Evolutionary conservation across 2,888 invertebrate species (phyloP).

Genomic region (Lottia gigantea): DNA sequence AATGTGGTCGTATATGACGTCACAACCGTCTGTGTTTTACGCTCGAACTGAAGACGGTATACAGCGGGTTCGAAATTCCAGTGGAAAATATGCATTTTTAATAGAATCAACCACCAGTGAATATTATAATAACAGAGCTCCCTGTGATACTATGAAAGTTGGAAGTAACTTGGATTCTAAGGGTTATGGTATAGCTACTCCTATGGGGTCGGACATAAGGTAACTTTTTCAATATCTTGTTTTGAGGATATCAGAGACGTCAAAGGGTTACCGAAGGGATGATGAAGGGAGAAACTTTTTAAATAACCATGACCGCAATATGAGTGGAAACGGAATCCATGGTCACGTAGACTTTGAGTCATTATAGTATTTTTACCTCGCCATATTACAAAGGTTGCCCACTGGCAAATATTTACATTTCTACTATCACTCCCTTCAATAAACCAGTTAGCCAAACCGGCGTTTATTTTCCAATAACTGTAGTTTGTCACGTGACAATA

Average conservation of each 20-base stretch:
- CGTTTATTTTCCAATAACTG: no score
- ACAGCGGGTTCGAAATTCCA: conserved; percentile 77
- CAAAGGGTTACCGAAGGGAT: neutral
- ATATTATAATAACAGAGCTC: conserved; percentile 86
- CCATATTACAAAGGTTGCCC: no score
- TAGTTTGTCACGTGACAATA: no score
- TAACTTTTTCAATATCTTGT: conserved; percentile 4
- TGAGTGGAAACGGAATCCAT: neutral
- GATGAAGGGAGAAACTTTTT: neutral
- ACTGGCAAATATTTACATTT: no score
- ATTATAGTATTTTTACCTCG: no score
- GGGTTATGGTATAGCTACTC: conserved; percentile 90
- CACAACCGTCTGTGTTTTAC: conserved; percentile 81
- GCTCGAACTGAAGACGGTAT: conserved; percentile 85
- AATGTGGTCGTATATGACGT: conserved; percentile 94
- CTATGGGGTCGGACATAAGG: conserved; percentile 53
- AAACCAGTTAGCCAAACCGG: no score
- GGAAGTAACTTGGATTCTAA: conserved; percentile 84
- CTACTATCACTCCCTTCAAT: no score
- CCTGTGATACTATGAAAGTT: conserved; percentile 74
- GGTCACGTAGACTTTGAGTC: no score
- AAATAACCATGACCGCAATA: no score
- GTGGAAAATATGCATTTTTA: conserved; percentile 72
- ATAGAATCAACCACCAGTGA: conserved; percentile 76
- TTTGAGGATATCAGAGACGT: neutral